A percentile compares a stretch with the other conserved stretches of the same genome.
Conservation (phyloP, 2,888 invertebrate species). For the Athalia circularis region DNA sequence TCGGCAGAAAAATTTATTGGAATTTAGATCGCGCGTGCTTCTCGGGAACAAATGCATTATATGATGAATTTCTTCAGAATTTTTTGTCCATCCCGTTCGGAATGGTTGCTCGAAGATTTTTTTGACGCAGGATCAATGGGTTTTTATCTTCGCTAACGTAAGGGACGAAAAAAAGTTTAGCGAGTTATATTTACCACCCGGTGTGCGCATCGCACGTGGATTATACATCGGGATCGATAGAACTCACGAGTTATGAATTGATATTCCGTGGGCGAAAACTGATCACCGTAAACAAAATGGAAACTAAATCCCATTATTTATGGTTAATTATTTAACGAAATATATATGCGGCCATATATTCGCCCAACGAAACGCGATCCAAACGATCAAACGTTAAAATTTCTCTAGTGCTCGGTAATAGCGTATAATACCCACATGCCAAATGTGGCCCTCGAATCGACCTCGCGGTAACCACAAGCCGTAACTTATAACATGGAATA, state of each 20-base stretch:
- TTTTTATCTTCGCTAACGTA: too few relatives aligned
- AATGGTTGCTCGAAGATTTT: too few relatives aligned
- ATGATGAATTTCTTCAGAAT: too few relatives aligned
- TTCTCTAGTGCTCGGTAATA: background rate
- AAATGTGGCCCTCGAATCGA: conserved; percentile 14
- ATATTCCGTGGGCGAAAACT: background rate
- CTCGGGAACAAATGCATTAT: too few relatives aligned
- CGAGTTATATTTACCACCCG: too few relatives aligned
- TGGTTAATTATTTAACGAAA: background rate
- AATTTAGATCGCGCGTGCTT: too few relatives aligned
- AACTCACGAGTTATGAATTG: background rate
- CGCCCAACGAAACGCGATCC: too few relatives aligned
- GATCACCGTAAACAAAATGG: background rate
- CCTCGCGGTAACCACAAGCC: background rate
- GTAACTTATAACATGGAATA: conserved; percentile 33
- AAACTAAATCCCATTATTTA: conserved; percentile 7
- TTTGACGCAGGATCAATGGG: too few relatives aligned
- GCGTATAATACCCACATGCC: background rate
- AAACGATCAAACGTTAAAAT: conserved; percentile 5
- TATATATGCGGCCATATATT: background rate
- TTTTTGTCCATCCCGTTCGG: too few relatives aligned
- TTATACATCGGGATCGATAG: background rate
- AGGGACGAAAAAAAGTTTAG: too few relatives aligned
- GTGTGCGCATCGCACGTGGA: too few relatives aligned
- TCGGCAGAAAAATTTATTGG: too few relatives aligned